Evolutionary conservation across 2,797 vertebrate species (phyloP).

Genomic region (Limosa lapponica): DNA sequence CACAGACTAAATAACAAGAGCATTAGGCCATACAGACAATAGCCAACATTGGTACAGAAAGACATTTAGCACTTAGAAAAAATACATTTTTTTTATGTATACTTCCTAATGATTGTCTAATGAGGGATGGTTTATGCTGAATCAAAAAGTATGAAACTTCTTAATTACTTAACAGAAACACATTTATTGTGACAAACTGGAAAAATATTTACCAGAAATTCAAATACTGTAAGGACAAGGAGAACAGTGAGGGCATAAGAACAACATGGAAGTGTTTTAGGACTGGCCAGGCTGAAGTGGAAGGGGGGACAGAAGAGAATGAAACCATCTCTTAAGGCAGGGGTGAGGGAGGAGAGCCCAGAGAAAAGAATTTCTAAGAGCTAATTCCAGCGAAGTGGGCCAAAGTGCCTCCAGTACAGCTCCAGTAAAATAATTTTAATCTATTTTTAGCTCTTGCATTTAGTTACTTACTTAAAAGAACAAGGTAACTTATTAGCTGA

Average conservation of each 20-base stretch:
- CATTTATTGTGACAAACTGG: neutral
- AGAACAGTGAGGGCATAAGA: neutral
- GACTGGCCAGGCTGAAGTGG: neutral
- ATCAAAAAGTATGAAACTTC: neutral
- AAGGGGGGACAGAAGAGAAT: neutral
- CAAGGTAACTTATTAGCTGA: neutral
- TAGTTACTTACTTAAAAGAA: neutral
- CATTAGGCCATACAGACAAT: neutral
- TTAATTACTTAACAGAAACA: neutral
- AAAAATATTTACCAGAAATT: neutral
- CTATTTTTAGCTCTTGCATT: neutral
- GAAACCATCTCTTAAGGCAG: neutral
- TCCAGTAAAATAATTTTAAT: neutral
- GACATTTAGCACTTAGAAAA: neutral
- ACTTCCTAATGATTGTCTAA: neutral
- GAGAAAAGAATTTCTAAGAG: neutral
- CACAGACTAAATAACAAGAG: neutral
- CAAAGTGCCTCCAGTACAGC: neutral
- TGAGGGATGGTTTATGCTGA: neutral
- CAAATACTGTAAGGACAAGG: neutral
- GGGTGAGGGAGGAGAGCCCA: neutral
- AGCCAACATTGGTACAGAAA: neutral
- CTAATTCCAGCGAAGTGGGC: neutral
- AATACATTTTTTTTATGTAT: neutral
- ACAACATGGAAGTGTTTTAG: neutral